Conservation (phyloP, 2,888 invertebrate species). For the Drosophila helvetica region DNA sequence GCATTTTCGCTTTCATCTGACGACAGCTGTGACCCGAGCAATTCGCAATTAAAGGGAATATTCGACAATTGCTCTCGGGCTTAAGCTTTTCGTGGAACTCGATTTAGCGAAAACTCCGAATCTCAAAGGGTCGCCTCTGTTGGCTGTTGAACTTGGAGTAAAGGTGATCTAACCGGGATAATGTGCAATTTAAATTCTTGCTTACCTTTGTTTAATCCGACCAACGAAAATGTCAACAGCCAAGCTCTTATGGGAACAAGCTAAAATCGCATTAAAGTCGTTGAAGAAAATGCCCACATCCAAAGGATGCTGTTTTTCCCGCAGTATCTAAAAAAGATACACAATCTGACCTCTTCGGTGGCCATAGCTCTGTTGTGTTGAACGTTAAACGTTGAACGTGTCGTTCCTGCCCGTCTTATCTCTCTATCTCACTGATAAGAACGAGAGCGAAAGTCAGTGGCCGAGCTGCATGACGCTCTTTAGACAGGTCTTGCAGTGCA, state of each 20-base stretch:
- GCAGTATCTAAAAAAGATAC: no score
- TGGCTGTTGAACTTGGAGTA: background rate
- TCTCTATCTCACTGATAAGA: no score
- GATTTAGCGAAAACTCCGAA: background rate
- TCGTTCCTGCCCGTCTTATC: no score
- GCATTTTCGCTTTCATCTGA: constrained; percentile 64
- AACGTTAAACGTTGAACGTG: no score
- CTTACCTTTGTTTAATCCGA: background rate
- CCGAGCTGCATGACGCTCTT: no score
- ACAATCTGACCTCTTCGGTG: no score
- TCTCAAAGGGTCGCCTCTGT: background rate
- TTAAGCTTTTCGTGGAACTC: background rate
- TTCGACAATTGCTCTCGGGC: constrained; percentile 37
- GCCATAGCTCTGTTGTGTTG: no score
- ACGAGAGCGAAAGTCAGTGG: no score
- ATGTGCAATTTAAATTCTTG: background rate
- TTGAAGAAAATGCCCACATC: no score
- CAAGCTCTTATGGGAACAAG: no score
- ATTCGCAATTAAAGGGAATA: constrained; percentile 65
- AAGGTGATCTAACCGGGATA: background rate
- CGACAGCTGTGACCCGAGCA: constrained; percentile 47
- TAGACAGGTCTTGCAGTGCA: no score
- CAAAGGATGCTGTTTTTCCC: no score
- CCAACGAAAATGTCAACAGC: background rate
- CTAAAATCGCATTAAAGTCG: background rate